Evolutionary conservation across 2,113 vertebrate species (phyloP).

Genomic region (Sylvia atricapilla): DNA sequence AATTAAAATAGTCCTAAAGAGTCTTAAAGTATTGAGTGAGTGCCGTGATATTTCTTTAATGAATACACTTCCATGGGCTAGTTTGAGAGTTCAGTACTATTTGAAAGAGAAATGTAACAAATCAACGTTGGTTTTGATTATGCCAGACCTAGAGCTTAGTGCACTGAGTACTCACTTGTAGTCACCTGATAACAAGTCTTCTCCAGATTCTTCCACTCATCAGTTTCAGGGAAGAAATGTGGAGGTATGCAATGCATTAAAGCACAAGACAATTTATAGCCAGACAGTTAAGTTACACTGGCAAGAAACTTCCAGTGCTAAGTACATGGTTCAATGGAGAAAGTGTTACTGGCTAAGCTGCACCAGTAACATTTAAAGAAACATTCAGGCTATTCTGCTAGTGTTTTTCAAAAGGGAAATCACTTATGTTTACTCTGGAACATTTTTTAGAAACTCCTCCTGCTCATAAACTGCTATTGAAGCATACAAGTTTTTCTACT

Average conservation of each 20-base stretch:
- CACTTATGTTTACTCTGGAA: constrained; percentile 45
- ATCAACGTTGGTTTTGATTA: not conserved
- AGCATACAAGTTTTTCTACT: not conserved
- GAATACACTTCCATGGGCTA: not conserved
- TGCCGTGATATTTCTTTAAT: not conserved
- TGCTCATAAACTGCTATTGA: not conserved
- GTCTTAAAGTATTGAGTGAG: not conserved
- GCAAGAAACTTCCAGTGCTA: not conserved
- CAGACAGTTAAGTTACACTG: not conserved
- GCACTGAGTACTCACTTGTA: not conserved
- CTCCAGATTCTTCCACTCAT: not conserved
- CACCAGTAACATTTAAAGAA: not conserved
- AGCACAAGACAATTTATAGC: not conserved
- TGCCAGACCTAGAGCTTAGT: not conserved
- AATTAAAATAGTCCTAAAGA: not conserved
- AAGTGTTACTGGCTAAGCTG: constrained; percentile 3
- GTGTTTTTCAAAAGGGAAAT: constrained; percentile 28
- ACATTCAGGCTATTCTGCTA: not conserved
- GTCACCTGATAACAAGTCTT: not conserved
- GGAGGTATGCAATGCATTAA: not conserved
- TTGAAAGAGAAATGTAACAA: not conserved
- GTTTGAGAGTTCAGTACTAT: not conserved
- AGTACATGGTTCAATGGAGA: not conserved
- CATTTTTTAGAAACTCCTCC: constrained; percentile 14
- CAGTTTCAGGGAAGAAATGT: not conserved